Conservation (phyloP, 2,113 vertebrate genomes). For the Corythoichthys intestinalis region DNA sequence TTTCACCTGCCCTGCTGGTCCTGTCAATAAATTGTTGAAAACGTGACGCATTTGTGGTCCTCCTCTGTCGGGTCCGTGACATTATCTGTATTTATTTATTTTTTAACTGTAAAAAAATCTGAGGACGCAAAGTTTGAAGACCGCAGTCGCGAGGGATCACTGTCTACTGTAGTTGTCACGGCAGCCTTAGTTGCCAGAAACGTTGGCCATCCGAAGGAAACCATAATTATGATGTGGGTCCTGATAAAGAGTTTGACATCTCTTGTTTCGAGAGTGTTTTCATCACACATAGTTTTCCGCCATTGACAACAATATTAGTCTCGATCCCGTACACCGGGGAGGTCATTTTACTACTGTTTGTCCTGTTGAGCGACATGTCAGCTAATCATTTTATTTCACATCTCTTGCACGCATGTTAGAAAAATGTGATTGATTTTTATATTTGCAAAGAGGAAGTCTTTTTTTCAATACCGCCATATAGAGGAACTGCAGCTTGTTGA, state of each 20-base stretch:
- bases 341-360: background rate
- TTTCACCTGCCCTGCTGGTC: too few species aligned
- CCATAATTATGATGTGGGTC: too few species aligned
- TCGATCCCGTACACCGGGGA: background rate
- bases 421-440: background rate
- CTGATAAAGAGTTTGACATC: background rate
- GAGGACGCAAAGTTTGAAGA: too few species aligned
- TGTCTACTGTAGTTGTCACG: too few species aligned
- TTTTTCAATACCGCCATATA: conserved; percentile 14
- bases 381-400: background rate
- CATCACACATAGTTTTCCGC: background rate
- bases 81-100: too few species aligned
- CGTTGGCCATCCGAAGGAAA: too few species aligned
- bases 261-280: background rate
- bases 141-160: too few species aligned
- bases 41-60: too few species aligned
- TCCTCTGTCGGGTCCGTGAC: too few species aligned
- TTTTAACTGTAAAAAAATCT: too few species aligned
- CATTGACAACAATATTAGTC: background rate
- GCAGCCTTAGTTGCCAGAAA: too few species aligned
- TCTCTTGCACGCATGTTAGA: background rate
- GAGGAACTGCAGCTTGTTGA: conserved; percentile 45
- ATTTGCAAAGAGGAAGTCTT: conserved; percentile 35
- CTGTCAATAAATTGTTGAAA: too few species aligned
- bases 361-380: background rate